Conservation (phyloP, 2,888 invertebrate genomes). For the Drosophila putrida region DNA sequence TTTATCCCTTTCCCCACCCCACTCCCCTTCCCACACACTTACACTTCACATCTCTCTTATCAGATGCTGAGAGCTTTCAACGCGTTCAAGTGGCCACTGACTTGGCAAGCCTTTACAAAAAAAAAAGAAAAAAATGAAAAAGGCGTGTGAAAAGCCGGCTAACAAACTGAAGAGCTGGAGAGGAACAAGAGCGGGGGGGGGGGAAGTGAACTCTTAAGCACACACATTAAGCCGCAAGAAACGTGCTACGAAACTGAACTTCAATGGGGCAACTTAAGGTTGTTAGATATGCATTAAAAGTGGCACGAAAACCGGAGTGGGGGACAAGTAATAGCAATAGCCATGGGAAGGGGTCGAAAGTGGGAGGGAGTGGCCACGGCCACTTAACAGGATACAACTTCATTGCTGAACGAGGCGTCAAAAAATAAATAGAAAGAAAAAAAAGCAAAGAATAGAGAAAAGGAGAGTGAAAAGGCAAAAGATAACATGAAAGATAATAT, state of each 20-base stretch:
- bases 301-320: slow-evolving; percentile 48
- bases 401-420: slow-evolving; percentile 66
- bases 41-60: slow-evolving; percentile 25
- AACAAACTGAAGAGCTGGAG: slow-evolving; percentile 10
- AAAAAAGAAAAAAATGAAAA: too few relatives aligned
- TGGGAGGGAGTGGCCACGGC: slow-evolving; percentile 30
- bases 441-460: too few relatives aligned
- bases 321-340: slow-evolving; percentile 19
- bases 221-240: slow-evolving; percentile 63
- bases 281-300: slow-evolving; percentile 77
- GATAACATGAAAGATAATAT: slow-evolving; percentile 78
- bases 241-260: slow-evolving; percentile 63
- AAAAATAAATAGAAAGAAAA: slow-evolving; percentile 40
- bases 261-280: slow-evolving; percentile 66
- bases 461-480: slow-evolving; percentile 66
- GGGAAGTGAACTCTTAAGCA: slow-evolving; percentile 42
- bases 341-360: not conserved
- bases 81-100: slow-evolving; percentile 46
- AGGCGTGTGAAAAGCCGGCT: slow-evolving; percentile 29
- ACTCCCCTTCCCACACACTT: not conserved
- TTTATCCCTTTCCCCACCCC: not conserved
- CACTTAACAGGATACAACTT: slow-evolving; percentile 75
- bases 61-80: slow-evolving; percentile 54
- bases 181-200: not conserved
- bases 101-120: slow-evolving; percentile 34